Conservation (phyloP, 1,140 invertebrate genomes). For the fruit fly (Drosophila melanogaster) region Release_6_plus_ISO1_MT NT_033779.5:16578001-16578500, state of each 20-base stretch:
- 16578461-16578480: slow-evolving; percentile 19
- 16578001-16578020: no score
- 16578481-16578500: slow-evolving; percentile 29
- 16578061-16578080: no score
- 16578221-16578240: slow-evolving; percentile 9
- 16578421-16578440: slow-evolving; percentile 1
- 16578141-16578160: background rate
- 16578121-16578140: background rate
- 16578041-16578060: no score
- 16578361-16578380: slow-evolving; percentile 20
- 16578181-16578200: slow-evolving; percentile 38
- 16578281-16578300: background rate
- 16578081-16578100: no score
- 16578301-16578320: background rate
- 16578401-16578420: slow-evolving; percentile 6
- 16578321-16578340: slow-evolving; percentile 21
- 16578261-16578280: background rate
- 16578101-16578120: no score
- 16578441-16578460: slow-evolving; percentile 8
- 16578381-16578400: slow-evolving; percentile 9
- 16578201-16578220: slow-evolving; percentile 22
- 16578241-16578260: slow-evolving; percentile 20
- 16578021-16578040: background rate
- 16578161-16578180: slow-evolving; percentile 31
- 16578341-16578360: slow-evolving; percentile 21